Evolutionary conservation across 2,888 invertebrate genomes (phyloP).

Genomic region (Blastobasis adustella): DNA sequence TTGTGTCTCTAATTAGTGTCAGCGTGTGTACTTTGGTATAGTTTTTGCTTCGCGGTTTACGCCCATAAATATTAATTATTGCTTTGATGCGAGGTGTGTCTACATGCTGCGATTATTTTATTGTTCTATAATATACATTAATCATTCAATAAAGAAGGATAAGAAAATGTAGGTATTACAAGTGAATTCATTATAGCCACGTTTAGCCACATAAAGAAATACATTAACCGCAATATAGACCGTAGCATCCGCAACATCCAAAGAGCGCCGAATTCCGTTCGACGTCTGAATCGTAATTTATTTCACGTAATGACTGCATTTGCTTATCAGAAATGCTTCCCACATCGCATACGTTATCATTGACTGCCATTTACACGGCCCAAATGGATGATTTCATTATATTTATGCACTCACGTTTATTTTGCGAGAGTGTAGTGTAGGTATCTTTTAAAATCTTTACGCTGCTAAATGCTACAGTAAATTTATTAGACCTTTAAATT

Average conservation of each 20-base stretch:
- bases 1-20: constrained; percentile 49
- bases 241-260: background rate
- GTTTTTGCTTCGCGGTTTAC: constrained; percentile 1
- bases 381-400: constrained; percentile 7
- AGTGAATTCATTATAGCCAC: too few relatives aligned
- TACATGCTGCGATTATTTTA: too few relatives aligned
- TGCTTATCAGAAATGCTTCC: constrained; percentile 15
- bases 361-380: constrained; percentile 8
- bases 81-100: too few relatives aligned
- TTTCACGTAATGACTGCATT: constrained; percentile 15
- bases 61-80: too few relatives aligned
- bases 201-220: too few relatives aligned
- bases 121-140: too few relatives aligned
- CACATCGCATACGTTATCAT: constrained; percentile 11
- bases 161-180: too few relatives aligned
- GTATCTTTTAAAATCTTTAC: too few relatives aligned
- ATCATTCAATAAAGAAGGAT: too few relatives aligned
- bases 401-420: background rate
- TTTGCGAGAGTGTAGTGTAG: too few relatives aligned
- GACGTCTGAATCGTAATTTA: constrained; percentile 11
- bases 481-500: too few relatives aligned
- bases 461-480: too few relatives aligned
- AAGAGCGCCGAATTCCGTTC: constrained; percentile 5
- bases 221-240: background rate
- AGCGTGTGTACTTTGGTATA: constrained; percentile 33